Evolutionary conservation across 2,797 vertebrate genomes (phyloP), one percentile per base, ranked within the genome.

Genomic region (Sarcophilus harrisii): DNA sequence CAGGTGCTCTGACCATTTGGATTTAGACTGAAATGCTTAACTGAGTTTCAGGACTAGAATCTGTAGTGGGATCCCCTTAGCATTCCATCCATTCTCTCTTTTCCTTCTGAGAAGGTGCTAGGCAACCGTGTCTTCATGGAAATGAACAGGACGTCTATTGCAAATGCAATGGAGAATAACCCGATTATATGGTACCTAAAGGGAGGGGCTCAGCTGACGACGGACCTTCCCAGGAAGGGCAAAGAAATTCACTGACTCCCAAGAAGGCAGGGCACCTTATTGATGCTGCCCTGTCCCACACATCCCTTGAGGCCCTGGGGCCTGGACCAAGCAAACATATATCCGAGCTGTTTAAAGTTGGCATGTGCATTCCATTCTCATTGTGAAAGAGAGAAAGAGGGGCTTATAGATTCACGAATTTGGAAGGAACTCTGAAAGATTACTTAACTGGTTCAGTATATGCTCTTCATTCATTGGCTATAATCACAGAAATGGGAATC

Each of bases 21-120:
- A n/a, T 16, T 32, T n/a, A n/a, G 30, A 66, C 0, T 5, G 32
- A 66, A 66, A n/a, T 66, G 62, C 62, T n/a, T 66, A 16, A n/a
- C 32, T 6, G 62, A n/a, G 32, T 66, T n/a, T 32, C 62, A 66
- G 62, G 32, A 5, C 14, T n/a, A 66, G 62, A 66, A 16, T 18
- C 32, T 14, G 5, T 66, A 16, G 92, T 52, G 59, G 29, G 32
- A 62, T 21, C 28, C 57, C 24, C 13, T 96, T 81, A n/a, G 59
- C 57, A 38, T 87, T 92, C 81, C 81, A 59, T 5, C 9, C 38
- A 54, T 32, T 91, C n/a, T 57, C 10, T 29, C 52, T 3, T 11
- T 57, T 94, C 14, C 13, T 81, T 81, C 38, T 49, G n/a, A 87
- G 62, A 87, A 92, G 92, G 57, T 52, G 57, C 57, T 92, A 91